Evolutionary conservation across 2,888 invertebrate species (phyloP).

Genomic region (Drosophila buzzatii): DNA sequence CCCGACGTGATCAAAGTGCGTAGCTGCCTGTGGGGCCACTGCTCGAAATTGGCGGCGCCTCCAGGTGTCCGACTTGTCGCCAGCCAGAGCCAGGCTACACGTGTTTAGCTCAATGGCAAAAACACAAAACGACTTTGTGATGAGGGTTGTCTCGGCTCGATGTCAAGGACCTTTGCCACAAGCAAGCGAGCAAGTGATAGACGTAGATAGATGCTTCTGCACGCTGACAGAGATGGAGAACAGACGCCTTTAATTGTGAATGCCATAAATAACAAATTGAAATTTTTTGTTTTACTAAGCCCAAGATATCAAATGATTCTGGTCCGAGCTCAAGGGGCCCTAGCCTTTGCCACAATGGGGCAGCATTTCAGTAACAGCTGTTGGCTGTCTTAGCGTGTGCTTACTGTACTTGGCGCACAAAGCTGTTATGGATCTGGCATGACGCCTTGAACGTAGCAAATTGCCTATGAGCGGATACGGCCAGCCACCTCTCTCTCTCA

Average conservation of each 20-base stretch:
- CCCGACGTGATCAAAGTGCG: slow-evolving; percentile 62
- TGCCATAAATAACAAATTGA: slow-evolving; percentile 2
- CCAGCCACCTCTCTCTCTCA: not conserved
- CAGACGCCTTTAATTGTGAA: not conserved
- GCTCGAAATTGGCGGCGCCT: slow-evolving; percentile 28
- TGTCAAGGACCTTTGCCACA: slow-evolving; percentile 26
- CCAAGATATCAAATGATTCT: not conserved
- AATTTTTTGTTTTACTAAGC: not conserved
- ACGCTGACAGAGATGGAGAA: not conserved
- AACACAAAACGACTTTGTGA: slow-evolving; percentile 50
- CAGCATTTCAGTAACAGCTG: not conserved
- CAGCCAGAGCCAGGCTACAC: slow-evolving; percentile 5
- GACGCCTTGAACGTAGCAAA: not conserved
- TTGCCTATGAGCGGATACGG: not conserved
- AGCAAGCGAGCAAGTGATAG: not conserved
- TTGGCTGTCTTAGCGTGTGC: not conserved
- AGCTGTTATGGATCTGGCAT: not conserved
- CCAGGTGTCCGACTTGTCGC: slow-evolving; percentile 45
- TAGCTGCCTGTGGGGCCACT: slow-evolving; percentile 18
- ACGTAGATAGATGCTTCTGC: not conserved
- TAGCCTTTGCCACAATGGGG: too few relatives aligned
- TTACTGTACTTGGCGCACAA: slow-evolving; percentile 1
- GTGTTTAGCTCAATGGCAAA: slow-evolving; percentile 18
- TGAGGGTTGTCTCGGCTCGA: slow-evolving; percentile 45
- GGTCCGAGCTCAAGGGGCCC: not conserved